Conservation (phyloP, 2,113 vertebrate genomes). For the Poeciliopsis retropinna region DNA sequence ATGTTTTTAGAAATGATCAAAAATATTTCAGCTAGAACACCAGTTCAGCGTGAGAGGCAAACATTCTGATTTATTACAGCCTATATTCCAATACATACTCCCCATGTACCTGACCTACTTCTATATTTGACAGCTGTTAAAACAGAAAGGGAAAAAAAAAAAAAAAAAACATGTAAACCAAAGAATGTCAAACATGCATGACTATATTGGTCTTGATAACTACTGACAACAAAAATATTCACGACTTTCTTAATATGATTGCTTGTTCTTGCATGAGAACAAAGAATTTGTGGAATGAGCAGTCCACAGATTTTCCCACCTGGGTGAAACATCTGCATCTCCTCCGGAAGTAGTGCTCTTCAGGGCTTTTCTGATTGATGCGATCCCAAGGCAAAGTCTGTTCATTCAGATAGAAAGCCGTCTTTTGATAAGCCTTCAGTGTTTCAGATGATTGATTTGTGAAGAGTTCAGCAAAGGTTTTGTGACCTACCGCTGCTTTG, state of each 20-base stretch:
- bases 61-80: constrained; percentile 15
- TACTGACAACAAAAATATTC: not conserved
- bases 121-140: not conserved
- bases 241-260: not conserved
- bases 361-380: too few relatives aligned
- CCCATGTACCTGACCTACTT: not conserved
- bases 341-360: too few relatives aligned
- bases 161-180: not conserved
- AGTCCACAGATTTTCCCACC: too few relatives aligned
- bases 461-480: too few relatives aligned
- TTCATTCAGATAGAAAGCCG: too few relatives aligned
- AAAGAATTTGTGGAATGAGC: too few relatives aligned
- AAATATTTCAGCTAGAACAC: constrained; percentile 2
- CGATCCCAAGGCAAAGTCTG: too few relatives aligned
- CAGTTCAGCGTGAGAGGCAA: not conserved
- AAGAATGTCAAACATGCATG: not conserved
- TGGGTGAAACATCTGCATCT: too few relatives aligned
- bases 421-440: too few relatives aligned
- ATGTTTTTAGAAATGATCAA: constrained; percentile 25
- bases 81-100: not conserved
- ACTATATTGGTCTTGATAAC: not conserved
- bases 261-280: not conserved
- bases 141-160: not conserved
- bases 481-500: too few relatives aligned
- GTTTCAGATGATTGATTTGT: too few relatives aligned